Percentiles rank a stretch among this genome's conserved stretches.
These are phyloP conservation scores for Argyra leucocephala DNA, from an alignment of 2,888 invertebrate species.

Conservation along the genomic window DNA sequence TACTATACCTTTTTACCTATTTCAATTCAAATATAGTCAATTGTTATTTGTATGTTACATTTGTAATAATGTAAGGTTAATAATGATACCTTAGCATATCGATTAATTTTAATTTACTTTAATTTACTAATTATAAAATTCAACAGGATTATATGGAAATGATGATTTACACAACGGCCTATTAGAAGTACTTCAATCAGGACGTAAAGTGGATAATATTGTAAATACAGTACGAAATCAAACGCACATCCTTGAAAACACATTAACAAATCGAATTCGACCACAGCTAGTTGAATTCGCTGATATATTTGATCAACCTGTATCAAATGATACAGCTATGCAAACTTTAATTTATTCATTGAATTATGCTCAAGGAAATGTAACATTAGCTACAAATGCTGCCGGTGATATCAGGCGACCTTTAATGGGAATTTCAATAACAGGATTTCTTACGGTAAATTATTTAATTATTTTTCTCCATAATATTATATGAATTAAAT, in stretches of 20 bases:
- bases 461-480: background rate
- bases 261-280: conserved; percentile 60
- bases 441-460: conserved; percentile 47
- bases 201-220: conserved; percentile 69
- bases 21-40: no score
- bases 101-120: no score
- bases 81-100: no score
- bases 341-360: conserved; percentile 61
- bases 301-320: conserved; percentile 67
- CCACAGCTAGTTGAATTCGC: conserved; percentile 61
- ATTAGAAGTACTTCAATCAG: conserved; percentile 68
- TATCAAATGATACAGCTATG: conserved; percentile 66
- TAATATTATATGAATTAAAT: conserved; percentile 4
- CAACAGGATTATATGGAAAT: conserved; percentile 72
- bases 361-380: conserved; percentile 62
- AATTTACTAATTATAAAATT: no score
- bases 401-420: conserved; percentile 67
- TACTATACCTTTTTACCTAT: no score
- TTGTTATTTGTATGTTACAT: no score
- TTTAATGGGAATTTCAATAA: conserved; percentile 60
- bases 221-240: conserved; percentile 73
- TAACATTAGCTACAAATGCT: conserved; percentile 63
- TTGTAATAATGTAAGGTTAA: no score
- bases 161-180: conserved; percentile 88
- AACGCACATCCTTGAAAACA: conserved; percentile 66